Evolutionary conservation across 2,888 invertebrate genomes (phyloP).

Genomic region (Cataglyphis albicans): DNA sequence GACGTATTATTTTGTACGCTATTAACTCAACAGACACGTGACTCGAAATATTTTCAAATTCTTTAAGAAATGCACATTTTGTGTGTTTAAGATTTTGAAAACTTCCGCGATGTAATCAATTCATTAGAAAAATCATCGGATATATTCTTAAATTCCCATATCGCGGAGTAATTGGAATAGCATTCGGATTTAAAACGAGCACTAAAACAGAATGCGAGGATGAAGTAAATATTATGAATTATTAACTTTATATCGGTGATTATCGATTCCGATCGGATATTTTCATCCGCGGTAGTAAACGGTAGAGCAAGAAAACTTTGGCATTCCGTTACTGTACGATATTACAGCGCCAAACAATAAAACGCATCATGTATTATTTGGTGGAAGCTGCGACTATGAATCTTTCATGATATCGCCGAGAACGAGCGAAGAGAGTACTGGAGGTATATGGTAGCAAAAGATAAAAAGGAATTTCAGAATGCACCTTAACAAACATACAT

Average conservation of each 20-base stretch:
- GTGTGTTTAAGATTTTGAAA: not conserved
- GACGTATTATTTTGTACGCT: not conserved
- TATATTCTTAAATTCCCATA: not conserved
- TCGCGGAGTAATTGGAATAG: not conserved
- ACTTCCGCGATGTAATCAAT: not conserved
- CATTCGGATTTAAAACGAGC: not conserved
- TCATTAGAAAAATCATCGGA: not conserved
- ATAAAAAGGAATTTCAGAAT: constrained; percentile 58
- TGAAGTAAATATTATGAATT: constrained; percentile 11
- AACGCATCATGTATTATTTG: constrained; percentile 57
- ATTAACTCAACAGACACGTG: not conserved
- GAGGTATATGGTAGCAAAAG: not conserved
- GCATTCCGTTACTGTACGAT: constrained; percentile 41
- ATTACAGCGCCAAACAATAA: constrained; percentile 36
- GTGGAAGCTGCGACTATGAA: constrained; percentile 48
- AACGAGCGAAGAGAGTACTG: constrained; percentile 22
- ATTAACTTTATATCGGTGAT: constrained; percentile 13
- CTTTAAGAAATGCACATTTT: not conserved
- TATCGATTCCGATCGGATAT: constrained; percentile 43
- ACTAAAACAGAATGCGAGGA: not conserved
- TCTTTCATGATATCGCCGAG: constrained; percentile 58
- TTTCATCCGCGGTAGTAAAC: constrained; percentile 28
- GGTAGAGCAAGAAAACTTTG: constrained; percentile 18
- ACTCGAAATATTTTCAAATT: not conserved
- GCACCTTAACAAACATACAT: constrained; percentile 51